Base-by-base conservation (phyloP, 2,113 vertebrate species). In the Gymnorhina tibicen region DNA sequence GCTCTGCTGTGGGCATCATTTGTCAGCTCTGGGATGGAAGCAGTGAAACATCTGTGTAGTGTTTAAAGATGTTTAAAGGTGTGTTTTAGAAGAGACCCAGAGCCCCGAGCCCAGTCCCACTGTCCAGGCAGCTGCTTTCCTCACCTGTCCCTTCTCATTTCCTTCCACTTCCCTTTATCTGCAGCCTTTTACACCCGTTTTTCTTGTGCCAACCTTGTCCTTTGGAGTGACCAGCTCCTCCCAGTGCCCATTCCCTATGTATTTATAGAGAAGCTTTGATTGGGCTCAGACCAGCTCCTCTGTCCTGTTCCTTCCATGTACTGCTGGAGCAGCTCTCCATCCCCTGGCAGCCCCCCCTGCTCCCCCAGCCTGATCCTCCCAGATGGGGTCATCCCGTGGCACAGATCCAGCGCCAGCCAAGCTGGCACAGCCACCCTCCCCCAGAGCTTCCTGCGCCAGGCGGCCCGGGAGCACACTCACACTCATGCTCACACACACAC, bases 41-140 rank as follows among this genome's bases (percentile, higher is more conserved):
- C 0, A 0, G 22, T 22, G 59, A 49, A 69, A 73, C 23, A 12
- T 35, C 58, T 5, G 13, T 13, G 42, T 26, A 13, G 5, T 11
- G 7, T 30, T 47, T 75, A 3, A 15, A 13, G 50, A 7, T 20
- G 13, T 13, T 68, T 7, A 32, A 68, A n/a, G 62, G 66, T n/a
- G 3, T 7, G 18, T 5, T 59, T 37, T 42, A 26, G 42, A 58
- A 21, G 42, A 62, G 21, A 24, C 17, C 7, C 17, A 15, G 39
- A n/a, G 11, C 12, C 18, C 35, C 1, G 5, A 22, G 41, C 53
- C 42, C 1, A 3, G 32, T 44, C 50, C 42, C 32, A 1, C 42
- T 22, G 13, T 21, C 67, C 0, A 0, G 20, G 30, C 70, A 69
- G 59, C n/a, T 3, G 7, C 28, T 10, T 13, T 52, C 32, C 60